Evolutionary conservation across 92 coral and sea anemone species (phyloP), one percentile per base, ranked within the genome.

Genomic region (Palythoa grandis): DNA sequence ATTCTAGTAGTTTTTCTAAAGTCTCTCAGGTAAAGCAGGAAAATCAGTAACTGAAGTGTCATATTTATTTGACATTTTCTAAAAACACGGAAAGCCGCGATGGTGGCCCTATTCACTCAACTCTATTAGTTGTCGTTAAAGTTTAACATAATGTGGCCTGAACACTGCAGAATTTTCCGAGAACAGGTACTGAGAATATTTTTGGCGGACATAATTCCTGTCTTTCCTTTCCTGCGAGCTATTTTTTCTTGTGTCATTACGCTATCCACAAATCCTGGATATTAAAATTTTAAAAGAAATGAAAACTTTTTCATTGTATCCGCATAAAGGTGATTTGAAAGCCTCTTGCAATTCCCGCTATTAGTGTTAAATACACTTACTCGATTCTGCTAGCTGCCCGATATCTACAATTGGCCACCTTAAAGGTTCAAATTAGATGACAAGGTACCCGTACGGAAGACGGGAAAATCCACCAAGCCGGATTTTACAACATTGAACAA

Each of bases 111-210:
- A 80, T 80, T 80, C 74, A 40, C 15, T 5, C 43, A 66, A 2
- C 52, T 24, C 58, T 22, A 79, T 7, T 37, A 37, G 48, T 38
- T 43, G n/a, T 61, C 74, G 85, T 80, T 80, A 80, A 80, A 66
- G 11, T 63, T 80, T 80, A 66, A 80, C 85, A 80, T 66, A 80
- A 80, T 80, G 85, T 80, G 85, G 53, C 40, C 61, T 37, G 73
- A 48, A 40, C 29, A 40, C 74, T 47, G 73, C 29, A 65, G 57
- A 61, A 35, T 66, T 66, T 80, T 37, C 74, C 39, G 40, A 48
- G 24, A 43, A 66, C 74, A 16, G 60, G 57, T 65, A 80, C 40
- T 80, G 43, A 20, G 35, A 14, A 23, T 48, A 35, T 79, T 60
- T 58, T 70, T 65, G 56, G 29, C 61, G 20, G 43, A 63, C 14